Evolutionary conservation across 53 echinoderm and acorn worm genomes (phyloP).

Genomic region (Mesocentrotus franciscanus): DNA sequence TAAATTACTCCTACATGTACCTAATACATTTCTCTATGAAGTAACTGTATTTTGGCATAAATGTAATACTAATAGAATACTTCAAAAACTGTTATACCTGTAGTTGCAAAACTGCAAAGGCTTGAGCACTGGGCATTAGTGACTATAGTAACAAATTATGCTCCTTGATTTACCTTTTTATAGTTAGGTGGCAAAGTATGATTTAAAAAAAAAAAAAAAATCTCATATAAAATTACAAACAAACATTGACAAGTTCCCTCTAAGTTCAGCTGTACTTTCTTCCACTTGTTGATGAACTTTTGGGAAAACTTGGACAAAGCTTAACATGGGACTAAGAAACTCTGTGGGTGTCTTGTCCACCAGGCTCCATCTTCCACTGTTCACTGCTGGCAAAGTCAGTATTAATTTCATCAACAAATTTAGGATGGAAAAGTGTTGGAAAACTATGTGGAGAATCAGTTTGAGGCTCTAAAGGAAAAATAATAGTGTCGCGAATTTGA

Average conservation of each 20-base stretch:
- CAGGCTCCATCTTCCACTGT: background rate
- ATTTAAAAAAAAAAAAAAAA: too few relatives aligned
- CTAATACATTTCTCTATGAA: too few relatives aligned
- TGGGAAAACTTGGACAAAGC: background rate
- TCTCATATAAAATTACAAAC: background rate
- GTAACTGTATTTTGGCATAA: too few relatives aligned
- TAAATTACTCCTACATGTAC: too few relatives aligned
- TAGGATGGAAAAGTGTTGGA: background rate
- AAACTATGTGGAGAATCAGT: background rate
- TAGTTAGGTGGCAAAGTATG: too few relatives aligned
- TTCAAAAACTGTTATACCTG: too few relatives aligned
- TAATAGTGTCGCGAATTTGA: background rate
- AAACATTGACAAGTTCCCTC: background rate
- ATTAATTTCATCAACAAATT: background rate
- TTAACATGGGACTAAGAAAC: background rate
- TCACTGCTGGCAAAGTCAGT: conserved; percentile 3
- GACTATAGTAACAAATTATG: too few relatives aligned
- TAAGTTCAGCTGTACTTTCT: background rate
- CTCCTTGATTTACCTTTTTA: too few relatives aligned
- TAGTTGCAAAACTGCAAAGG: too few relatives aligned
- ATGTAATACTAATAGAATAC: too few relatives aligned
- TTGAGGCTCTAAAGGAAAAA: background rate
- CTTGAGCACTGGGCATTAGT: too few relatives aligned
- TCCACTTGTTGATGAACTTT: background rate
- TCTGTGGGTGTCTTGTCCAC: background rate